These are phyloP conservation scores for Grallaria varia DNA, from an alignment of 2,113 vertebrate genomes.

Conservation along the genomic window DNA sequence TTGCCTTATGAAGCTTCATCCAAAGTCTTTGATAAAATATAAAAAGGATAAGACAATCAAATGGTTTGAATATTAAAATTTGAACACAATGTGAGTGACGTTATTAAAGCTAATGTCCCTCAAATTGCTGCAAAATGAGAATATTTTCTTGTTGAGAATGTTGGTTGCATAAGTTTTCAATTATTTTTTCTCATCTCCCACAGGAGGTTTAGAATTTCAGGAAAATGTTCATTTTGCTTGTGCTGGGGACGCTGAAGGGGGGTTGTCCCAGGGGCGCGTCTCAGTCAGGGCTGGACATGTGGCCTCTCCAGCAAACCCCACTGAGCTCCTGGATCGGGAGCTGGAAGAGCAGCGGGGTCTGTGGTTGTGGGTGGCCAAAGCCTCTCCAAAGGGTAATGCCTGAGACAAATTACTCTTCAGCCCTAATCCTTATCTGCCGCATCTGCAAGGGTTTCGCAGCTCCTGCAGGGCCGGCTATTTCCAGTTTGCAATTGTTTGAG, in stretches of 20 bases:
- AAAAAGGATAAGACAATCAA: neutral
- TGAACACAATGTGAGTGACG: neutral
- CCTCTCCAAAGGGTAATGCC: neutral
- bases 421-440: neutral
- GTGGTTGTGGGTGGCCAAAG: neutral
- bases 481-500: neutral
- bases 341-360: neutral
- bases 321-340: accelerated
- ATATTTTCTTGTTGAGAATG: neutral
- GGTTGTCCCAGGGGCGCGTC: neutral
- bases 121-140: neutral
- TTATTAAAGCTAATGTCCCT: neutral
- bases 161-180: neutral
- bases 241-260: neutral
- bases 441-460: neutral
- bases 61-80: too few species aligned
- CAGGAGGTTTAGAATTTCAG: neutral
- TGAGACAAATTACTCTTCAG: neutral
- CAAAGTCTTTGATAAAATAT: neutral
- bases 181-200: neutral
- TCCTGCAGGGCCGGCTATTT: neutral
- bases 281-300: neutral
- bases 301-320: neutral
- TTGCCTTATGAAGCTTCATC: neutral
- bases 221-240: neutral